Percentiles rank a stretch among this genome's conserved stretches.
Conservation (phyloP, 2,888 invertebrate genomes). For the Euclidia mi region DNA sequence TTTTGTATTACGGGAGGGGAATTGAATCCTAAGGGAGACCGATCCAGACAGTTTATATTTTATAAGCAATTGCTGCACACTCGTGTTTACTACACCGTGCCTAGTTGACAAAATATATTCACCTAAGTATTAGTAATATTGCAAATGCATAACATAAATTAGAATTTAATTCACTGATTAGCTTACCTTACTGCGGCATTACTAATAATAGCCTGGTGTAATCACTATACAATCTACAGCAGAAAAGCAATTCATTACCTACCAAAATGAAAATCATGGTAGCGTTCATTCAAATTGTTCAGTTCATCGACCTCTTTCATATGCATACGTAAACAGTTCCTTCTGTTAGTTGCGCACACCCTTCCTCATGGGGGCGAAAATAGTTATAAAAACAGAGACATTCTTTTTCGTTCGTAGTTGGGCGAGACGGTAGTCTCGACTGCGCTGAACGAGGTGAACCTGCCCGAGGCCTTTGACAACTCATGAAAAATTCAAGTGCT, state of each 20-base stretch:
- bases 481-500: slow-evolving; percentile 84
- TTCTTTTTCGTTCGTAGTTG: slow-evolving; percentile 60
- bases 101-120: too few species aligned
- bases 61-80: slow-evolving; percentile 5
- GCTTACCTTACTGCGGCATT: neutral
- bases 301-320: slow-evolving; percentile 63
- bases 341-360: slow-evolving; percentile 63
- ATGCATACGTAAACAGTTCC: slow-evolving; percentile 68
- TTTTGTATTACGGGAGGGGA: slow-evolving; percentile 61
- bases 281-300: slow-evolving; percentile 36
- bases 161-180: neutral
- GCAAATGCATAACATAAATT: too few species aligned
- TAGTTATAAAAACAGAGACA: slow-evolving; percentile 73
- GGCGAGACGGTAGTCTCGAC: slow-evolving; percentile 53
- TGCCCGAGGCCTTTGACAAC: slow-evolving; percentile 77
- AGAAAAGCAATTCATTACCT: slow-evolving; percentile 20
- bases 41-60: slow-evolving; percentile 34
- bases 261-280: slow-evolving; percentile 22
- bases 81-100: slow-evolving; percentile 17
- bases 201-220: neutral
- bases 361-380: slow-evolving; percentile 70
- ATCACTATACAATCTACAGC: neutral
- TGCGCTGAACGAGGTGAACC: slow-evolving; percentile 56
- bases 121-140: too few species aligned
- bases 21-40: slow-evolving; percentile 60